Conservation (phyloP, 2,797 vertebrate species). For the Acanthiza pusilla region DNA sequence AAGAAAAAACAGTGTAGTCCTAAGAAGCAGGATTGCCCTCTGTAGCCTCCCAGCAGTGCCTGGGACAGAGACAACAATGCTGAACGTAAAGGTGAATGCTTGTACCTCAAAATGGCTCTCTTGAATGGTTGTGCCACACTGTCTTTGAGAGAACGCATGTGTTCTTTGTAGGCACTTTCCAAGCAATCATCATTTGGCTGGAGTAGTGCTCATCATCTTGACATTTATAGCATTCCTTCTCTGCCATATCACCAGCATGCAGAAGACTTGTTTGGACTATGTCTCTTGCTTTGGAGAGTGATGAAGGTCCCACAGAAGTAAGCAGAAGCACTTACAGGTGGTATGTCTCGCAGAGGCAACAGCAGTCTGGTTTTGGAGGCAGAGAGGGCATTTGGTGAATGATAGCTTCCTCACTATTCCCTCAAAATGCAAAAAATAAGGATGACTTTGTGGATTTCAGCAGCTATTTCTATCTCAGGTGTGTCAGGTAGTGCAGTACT, state of each 20-base stretch:
- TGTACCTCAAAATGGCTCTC: neutral
- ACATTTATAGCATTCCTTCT: neutral
- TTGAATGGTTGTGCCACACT: neutral
- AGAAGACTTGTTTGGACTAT: neutral
- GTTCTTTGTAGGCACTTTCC: neutral
- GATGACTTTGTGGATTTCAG: neutral
- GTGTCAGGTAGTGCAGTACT: neutral
- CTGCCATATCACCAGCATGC: neutral
- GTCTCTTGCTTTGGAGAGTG: neutral
- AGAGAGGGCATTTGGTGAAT: neutral
- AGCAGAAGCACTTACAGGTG: neutral
- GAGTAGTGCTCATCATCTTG: neutral
- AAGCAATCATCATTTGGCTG: neutral
- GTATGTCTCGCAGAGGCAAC: neutral
- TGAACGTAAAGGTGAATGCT: neutral
- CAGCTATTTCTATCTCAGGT: neutral
- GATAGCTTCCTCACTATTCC: neutral
- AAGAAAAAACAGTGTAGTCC: fast-evolving
- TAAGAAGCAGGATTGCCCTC: neutral
- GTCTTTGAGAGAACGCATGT: neutral
- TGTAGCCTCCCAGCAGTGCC: neutral
- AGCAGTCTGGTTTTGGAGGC: neutral
- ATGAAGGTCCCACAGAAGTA: neutral
- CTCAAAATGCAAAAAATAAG: neutral
- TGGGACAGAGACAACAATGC: neutral